phyloP scores from a whole-genome alignment of 1,140 invertebrate species.

The Macrobrachium rosenbergii region DNA sequence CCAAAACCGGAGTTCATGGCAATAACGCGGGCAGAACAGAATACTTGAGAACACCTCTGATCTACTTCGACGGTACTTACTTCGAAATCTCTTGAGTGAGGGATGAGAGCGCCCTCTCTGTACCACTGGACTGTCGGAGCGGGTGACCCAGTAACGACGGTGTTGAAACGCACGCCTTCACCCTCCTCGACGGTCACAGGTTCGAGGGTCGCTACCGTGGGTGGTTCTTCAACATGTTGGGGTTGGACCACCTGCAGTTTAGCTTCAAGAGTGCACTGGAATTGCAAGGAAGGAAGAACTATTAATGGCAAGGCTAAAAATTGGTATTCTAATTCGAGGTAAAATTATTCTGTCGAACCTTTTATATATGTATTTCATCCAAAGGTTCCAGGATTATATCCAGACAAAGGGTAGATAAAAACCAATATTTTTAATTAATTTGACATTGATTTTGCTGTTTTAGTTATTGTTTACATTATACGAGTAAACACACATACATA shows the following conservation, averaged over 20 bases:
- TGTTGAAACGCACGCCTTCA: conserved; percentile 88
- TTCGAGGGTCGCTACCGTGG: conserved; percentile 82
- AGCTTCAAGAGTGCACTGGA: conserved; percentile 71
- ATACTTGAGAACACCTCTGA: neutral
- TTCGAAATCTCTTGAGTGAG: conserved; percentile 91
- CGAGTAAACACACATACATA: too few relatives aligned
- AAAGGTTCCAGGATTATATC: too few relatives aligned
- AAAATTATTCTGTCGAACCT: neutral
- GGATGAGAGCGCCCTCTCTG: conserved; percentile 88
- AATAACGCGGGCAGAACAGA: neutral
- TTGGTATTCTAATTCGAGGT: neutral
- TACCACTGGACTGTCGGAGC: conserved; percentile 91
- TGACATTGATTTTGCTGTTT: too few relatives aligned
- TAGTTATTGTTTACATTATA: too few relatives aligned
- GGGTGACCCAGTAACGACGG: conserved; percentile 83
- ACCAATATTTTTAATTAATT: too few relatives aligned
- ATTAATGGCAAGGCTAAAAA: too few relatives aligned
- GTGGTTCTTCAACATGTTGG: conserved; percentile 82
- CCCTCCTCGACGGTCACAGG: conserved; percentile 89
- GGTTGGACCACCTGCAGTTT: conserved; percentile 70
- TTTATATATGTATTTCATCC: too few relatives aligned
- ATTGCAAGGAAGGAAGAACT: conserved; percentile 42
- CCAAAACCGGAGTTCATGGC: neutral
- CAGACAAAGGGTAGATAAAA: too few relatives aligned
- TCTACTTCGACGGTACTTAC: conserved; percentile 73